Conservation (phyloP, 2,113 vertebrate genomes). For the Nycticebus coucang region DNA sequence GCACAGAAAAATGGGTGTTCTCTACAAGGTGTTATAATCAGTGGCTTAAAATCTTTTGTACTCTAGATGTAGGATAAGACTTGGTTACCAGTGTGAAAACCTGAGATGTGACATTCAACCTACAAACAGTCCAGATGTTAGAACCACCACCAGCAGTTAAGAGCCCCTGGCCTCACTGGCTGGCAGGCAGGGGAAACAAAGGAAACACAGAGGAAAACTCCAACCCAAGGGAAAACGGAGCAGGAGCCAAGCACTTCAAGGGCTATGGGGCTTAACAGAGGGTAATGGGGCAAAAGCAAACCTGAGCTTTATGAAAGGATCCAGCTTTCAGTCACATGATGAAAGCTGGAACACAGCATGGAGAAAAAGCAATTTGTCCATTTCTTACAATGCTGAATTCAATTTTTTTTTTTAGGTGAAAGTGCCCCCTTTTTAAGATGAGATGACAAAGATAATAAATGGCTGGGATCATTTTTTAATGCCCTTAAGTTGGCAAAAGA, state of each 20-base stretch:
- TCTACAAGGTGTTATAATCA: background rate
- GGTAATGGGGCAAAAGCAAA: slow-evolving; percentile 23
- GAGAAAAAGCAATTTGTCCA: background rate
- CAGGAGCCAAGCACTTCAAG: background rate
- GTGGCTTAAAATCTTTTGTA: background rate
- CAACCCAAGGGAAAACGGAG: background rate
- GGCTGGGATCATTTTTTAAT: background rate
- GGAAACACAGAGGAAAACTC: background rate
- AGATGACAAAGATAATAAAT: background rate
- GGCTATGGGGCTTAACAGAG: background rate
- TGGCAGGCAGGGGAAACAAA: background rate
- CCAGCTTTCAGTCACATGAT: background rate
- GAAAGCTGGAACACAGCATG: background rate
- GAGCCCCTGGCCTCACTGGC: too few species aligned
- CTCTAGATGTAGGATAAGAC: background rate
- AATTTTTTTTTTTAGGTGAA: background rate
- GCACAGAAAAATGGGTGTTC: background rate
- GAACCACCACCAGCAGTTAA: background rate
- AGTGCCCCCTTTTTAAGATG: background rate
- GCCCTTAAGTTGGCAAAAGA: background rate
- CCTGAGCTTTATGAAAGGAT: background rate
- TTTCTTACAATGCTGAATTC: background rate
- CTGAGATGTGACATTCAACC: background rate
- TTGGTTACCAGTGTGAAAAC: background rate
- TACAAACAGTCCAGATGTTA: background rate